phyloP scores from a whole-genome alignment of 2,113 vertebrate species.

The Phaethon lepturus region DNA sequence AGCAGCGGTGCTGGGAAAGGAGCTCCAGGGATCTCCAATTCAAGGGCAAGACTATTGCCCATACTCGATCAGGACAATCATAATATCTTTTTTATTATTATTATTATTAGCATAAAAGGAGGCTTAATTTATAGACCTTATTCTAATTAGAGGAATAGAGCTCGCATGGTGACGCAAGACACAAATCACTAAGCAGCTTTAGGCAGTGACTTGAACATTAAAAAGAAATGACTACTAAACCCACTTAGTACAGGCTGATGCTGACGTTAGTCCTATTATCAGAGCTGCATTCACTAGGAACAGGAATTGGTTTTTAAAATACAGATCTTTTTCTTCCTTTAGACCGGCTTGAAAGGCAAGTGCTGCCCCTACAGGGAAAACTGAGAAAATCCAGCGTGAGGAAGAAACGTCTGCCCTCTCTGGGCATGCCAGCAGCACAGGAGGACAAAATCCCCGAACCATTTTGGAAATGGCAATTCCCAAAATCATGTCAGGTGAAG shows the following conservation, averaged over 20 bases:
- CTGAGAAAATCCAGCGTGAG: not conserved
- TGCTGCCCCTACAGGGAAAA: constrained; percentile 38
- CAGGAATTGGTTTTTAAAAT: not conserved
- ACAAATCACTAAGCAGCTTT: not conserved
- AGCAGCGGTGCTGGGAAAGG: not conserved
- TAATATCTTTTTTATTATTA: not conserved
- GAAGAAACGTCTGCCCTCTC: not conserved
- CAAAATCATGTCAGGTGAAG: not conserved
- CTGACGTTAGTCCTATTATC: not conserved
- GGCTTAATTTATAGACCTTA: not conserved
- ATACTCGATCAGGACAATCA: not conserved
- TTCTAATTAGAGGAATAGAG: not conserved
- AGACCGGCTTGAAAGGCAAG: not conserved
- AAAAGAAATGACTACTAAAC: not conserved
- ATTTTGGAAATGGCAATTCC: not conserved
- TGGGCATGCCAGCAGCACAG: not conserved
- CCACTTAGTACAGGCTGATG: not conserved
- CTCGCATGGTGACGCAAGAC: not conserved
- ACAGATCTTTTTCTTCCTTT: not conserved
- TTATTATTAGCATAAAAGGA: not conserved
- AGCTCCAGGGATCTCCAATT: not conserved
- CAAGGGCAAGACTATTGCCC: not conserved
- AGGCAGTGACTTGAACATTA: not conserved
- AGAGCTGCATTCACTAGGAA: not conserved
- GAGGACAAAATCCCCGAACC: not conserved